These are phyloP conservation scores for Limnephilus lunatus DNA, from an alignment of 2,888 invertebrate species.

Conservation along the genomic window DNA sequence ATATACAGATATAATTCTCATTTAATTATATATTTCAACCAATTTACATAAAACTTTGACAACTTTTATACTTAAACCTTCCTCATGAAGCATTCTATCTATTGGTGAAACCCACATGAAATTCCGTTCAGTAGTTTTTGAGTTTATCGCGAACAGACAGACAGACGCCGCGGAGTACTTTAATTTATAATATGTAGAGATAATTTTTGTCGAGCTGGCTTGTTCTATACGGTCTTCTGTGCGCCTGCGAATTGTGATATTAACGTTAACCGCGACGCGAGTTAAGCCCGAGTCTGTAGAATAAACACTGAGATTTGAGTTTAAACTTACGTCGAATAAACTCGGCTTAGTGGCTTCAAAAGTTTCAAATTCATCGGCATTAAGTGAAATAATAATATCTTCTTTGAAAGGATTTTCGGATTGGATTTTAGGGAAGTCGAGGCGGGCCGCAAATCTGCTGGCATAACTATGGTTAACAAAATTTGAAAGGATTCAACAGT, in stretches of 20 bases:
- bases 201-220: no score
- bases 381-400: not conserved
- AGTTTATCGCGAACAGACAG: no score
- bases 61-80: no score
- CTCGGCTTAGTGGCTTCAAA: not conserved
- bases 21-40: no score
- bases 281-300: not conserved
- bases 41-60: no score
- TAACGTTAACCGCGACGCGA: not conserved
- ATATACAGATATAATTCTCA: no score
- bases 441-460: not conserved
- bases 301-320: not conserved
- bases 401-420: not conserved
- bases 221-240: no score
- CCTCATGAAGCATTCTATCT: no score
- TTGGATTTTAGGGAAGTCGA: not conserved
- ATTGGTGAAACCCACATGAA: no score
- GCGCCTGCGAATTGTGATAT: not conserved
- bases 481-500: not conserved
- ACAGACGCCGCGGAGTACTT: no score
- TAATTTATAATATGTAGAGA: no score
- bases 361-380: not conserved
- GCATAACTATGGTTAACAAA: not conserved
- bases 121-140: no score
- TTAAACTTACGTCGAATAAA: not conserved